Base-by-base conservation (phyloP, 2,888 invertebrate genomes). In the Aphrophora alni region DNA sequence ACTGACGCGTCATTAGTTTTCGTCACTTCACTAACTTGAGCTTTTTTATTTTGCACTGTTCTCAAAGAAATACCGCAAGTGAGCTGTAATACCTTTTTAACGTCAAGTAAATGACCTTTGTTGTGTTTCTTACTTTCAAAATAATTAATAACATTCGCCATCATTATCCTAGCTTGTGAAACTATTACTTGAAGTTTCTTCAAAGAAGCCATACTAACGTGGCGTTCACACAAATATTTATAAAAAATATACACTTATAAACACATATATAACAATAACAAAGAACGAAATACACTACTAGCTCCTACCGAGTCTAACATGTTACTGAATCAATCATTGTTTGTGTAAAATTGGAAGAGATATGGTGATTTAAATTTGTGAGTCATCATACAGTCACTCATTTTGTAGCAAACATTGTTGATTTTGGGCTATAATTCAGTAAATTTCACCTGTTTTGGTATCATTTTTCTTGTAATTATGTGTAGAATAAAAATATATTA, bases 81-180 rank as follows among this genome's bases (percentile, higher is more conserved):
- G 17, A n/a, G 38, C 12, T 75, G 38, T 24, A 75, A 38, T 27
- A 24, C 51, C 27, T 75, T 75, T 21, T 44, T 75, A 28, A 75
- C 1, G 44, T 51, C 51, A 51, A 25, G 27, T 25, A 59, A 25
- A 75, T 10, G 26, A 24, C 51, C 28, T n/a, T n/a, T 14, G 26
- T 75, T 75, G 10, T 75, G 27, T 26, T 51, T 75, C 59, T 75
- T 44, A 21, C 14, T 8, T 38, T 75, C 38, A 73, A 73, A 73
- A 73, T 73, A 28, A 25, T 75, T 28, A 14, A 75, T 75, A 12
- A 75, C 75, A 75, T 14, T 24, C 5, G 24, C 26, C 24, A 59
- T 38, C 14, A 75, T 51, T 2, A 24, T 75, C 21, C 75, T 59
- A 26, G 51, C 75, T 14, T 75, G 44, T 33, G 73, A 73, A 28